A percentile compares a stretch with the other conserved stretches of the same genome.
phyloP scores from a whole-genome alignment of 2,888 invertebrate genomes.

The Tetropium fuscum region DNA sequence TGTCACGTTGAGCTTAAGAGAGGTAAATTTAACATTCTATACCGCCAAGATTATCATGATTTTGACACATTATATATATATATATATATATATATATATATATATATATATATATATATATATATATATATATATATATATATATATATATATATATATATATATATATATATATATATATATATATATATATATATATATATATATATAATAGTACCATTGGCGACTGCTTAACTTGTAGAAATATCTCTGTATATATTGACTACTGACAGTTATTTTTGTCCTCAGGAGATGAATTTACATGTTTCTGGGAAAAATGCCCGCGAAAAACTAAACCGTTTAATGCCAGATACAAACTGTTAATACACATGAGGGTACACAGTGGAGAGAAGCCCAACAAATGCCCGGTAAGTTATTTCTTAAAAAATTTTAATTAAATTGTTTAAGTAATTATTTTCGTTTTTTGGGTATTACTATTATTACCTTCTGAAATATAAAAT shows the following conservation, averaged over 20 bases:
- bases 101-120: too few species aligned
- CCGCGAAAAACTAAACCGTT: conserved; percentile 90
- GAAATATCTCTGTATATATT: not conserved
- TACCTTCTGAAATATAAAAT: too few species aligned
- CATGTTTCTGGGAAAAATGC: conserved; percentile 95
- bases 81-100: too few species aligned
- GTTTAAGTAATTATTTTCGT: not conserved
- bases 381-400: conserved; percentile 98
- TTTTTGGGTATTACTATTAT: too few species aligned
- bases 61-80: not conserved
- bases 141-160: too few species aligned
- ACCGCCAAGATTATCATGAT: too few species aligned
- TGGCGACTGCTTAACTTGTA: too few species aligned
- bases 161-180: too few species aligned
- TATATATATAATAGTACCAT: too few species aligned
- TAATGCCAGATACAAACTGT: conserved; percentile 96
- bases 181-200: too few species aligned
- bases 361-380: conserved; percentile 97
- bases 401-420: conserved; percentile 85
- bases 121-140: too few species aligned
- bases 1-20: conserved; percentile 89
- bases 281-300: conserved; percentile 91
- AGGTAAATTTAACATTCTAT: too few species aligned
- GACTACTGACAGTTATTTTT: not conserved
- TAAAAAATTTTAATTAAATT: not conserved